Evolutionary conservation across 2,888 invertebrate species (phyloP).

Genomic region (Latrodectus elegans): DNA sequence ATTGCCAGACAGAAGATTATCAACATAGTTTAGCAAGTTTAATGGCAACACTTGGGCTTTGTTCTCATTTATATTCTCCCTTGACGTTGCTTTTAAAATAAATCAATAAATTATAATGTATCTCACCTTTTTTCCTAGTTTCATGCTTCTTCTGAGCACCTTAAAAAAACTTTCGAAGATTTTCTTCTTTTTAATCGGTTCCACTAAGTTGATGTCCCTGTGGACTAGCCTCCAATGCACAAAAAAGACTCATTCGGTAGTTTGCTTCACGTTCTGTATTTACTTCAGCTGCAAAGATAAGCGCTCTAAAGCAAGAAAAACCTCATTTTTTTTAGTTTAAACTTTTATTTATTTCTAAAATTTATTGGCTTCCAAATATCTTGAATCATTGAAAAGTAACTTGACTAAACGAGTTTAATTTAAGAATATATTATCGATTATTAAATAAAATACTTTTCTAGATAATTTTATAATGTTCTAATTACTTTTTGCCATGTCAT

Average conservation of each 20-base stretch:
- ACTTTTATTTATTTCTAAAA: too few species aligned
- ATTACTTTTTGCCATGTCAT: too few species aligned
- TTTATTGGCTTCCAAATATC: too few species aligned
- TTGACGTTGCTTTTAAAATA: constrained; percentile 12
- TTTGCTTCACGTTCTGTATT: background rate
- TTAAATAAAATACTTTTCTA: too few species aligned
- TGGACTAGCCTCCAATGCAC: constrained; percentile 19
- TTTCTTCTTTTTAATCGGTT: constrained; percentile 51
- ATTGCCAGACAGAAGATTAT: constrained; percentile 60
- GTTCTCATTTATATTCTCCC: constrained; percentile 37
- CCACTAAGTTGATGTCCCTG: constrained; percentile 25
- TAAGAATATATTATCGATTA: too few species aligned
- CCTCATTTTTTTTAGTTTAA: too few species aligned
- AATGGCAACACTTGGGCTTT: constrained; percentile 56
- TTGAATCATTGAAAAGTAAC: too few species aligned
- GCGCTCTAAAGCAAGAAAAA: too few species aligned
- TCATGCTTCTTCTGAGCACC: background rate
- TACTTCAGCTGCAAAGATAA: too few species aligned
- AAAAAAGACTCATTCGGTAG: constrained; percentile 31
- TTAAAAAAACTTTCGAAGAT: constrained; percentile 4
- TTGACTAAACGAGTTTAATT: too few species aligned
- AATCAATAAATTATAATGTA: constrained; percentile 52
- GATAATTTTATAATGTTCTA: too few species aligned
- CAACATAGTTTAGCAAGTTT: constrained; percentile 56
- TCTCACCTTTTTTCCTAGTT: constrained; percentile 14